Conservation (phyloP, 1,140 invertebrate species). For the Nylanderia fulva region DNA sequence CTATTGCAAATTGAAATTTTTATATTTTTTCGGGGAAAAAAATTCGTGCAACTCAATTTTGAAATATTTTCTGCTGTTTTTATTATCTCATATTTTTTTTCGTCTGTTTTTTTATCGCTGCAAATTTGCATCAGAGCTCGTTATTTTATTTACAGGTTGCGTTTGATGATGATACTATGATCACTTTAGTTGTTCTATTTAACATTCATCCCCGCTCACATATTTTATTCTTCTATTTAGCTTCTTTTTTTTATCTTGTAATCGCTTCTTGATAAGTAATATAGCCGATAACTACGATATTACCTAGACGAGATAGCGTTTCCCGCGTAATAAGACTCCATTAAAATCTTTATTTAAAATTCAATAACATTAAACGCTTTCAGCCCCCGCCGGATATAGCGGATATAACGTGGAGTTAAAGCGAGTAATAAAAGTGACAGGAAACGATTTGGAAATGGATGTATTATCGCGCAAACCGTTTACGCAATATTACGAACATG, state of each 20-base stretch:
- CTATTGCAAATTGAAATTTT: not conserved
- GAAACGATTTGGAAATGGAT: conserved; percentile 25
- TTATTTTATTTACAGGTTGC: not conserved
- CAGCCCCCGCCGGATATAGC: conserved; percentile 5
- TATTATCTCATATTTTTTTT: not conserved
- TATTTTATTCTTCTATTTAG: conserved; percentile 43
- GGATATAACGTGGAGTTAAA: conserved; percentile 24
- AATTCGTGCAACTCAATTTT: not conserved
- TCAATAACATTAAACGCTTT: conserved; percentile 70
- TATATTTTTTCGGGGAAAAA: not conserved
- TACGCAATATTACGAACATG: too few relatives aligned
- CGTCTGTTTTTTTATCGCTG: not conserved
- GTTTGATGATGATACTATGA: not conserved
- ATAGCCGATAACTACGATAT: conserved; percentile 43
- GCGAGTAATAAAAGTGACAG: conserved; percentile 52
- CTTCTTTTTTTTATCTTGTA: conserved; percentile 50
- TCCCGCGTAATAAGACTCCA: conserved; percentile 75
- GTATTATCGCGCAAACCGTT: conserved; percentile 14
- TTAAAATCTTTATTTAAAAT: conserved; percentile 79
- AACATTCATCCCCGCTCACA: conserved; percentile 10
- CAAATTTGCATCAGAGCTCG: not conserved
- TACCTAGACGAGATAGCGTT: conserved; percentile 47
- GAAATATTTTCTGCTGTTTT: not conserved
- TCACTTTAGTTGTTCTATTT: conserved; percentile 43
- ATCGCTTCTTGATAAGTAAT: conserved; percentile 56